Percentiles rank a stretch among this genome's conserved stretches.
Evolutionary conservation across 2,113 vertebrate genomes (phyloP).

Genomic region (Aldabrachelys gigantea): DNA sequence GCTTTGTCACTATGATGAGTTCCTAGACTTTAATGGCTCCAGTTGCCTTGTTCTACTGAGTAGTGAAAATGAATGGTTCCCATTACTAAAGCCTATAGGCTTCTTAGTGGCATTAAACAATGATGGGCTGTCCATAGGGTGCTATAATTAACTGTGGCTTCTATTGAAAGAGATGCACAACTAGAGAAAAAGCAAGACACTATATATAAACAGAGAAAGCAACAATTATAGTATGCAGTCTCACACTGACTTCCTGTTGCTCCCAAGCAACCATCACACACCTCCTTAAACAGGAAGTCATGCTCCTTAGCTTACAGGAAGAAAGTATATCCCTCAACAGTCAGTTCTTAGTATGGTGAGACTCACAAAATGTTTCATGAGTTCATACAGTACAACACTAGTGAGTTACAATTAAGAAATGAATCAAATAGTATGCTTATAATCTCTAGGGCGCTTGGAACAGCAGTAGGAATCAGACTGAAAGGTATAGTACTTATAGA

Average conservation of each 20-base stretch:
- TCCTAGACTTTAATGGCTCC: not conserved
- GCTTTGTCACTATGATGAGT: accelerated
- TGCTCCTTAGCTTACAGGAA: not conserved
- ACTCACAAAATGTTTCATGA: not conserved
- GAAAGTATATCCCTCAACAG: not conserved
- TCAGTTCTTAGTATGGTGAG: not conserved
- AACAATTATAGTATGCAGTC: not conserved
- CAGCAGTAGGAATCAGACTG: not conserved
- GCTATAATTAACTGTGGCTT: not conserved
- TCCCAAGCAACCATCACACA: not conserved
- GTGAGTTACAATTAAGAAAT: constrained; percentile 13
- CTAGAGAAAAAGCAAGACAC: not conserved
- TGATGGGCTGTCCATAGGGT: not conserved
- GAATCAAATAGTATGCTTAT: not conserved
- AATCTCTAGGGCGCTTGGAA: constrained; percentile 23
- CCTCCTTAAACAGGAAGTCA: not conserved
- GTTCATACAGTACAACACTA: not conserved
- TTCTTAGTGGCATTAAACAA: not conserved
- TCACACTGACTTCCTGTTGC: constrained; percentile 20
- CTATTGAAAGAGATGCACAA: not conserved
- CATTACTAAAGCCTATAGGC: not conserved
- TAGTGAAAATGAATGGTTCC: not conserved
- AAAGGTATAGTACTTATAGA: not conserved
- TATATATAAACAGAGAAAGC: not conserved
- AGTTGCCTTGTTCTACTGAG: not conserved